A percentile compares a stretch with the other conserved stretches of the same genome.
These are phyloP conservation scores for Melipona bicolor DNA, from an alignment of 2,888 invertebrate genomes.

Conservation along the genomic window DNA sequence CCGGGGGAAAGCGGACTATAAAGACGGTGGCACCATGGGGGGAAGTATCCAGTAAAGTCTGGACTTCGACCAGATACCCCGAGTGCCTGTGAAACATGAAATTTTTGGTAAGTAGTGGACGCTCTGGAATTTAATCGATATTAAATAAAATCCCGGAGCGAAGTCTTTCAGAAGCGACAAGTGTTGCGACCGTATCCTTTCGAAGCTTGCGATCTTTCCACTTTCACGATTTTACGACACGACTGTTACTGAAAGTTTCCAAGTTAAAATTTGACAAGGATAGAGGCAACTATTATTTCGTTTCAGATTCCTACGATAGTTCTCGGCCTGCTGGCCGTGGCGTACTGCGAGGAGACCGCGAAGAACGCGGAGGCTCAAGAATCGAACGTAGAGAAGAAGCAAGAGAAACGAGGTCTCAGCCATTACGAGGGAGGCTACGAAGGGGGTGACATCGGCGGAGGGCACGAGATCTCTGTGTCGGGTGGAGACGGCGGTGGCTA, in stretches of 20 bases:
- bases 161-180: background rate
- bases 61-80: slow-evolving; percentile 77
- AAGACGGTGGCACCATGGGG: slow-evolving; percentile 79
- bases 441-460: slow-evolving; percentile 63
- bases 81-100: slow-evolving; percentile 77
- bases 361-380: slow-evolving; percentile 53
- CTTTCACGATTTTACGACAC: too few species aligned
- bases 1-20: slow-evolving; percentile 83
- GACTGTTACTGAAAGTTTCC: too few species aligned
- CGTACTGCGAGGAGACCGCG: slow-evolving; percentile 66
- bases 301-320: slow-evolving; percentile 73
- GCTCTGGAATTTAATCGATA: background rate
- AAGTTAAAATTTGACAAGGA: background rate
- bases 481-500: slow-evolving; percentile 50
- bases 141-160: background rate
- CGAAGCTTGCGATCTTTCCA: too few species aligned
- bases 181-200: background rate
- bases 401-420: slow-evolving; percentile 72
- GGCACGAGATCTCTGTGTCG: slow-evolving; percentile 32
- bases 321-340: slow-evolving; percentile 77
- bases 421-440: slow-evolving; percentile 72
- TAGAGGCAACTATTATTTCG: too few species aligned
- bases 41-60: slow-evolving; percentile 83
- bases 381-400: slow-evolving; percentile 51
- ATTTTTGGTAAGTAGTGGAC: slow-evolving; percentile 78